A percentile compares a stretch with the other conserved stretches of the same genome.
These are phyloP conservation scores for Diarsia rubi DNA, from an alignment of 2,888 invertebrate genomes.

Conservation along the genomic window DNA sequence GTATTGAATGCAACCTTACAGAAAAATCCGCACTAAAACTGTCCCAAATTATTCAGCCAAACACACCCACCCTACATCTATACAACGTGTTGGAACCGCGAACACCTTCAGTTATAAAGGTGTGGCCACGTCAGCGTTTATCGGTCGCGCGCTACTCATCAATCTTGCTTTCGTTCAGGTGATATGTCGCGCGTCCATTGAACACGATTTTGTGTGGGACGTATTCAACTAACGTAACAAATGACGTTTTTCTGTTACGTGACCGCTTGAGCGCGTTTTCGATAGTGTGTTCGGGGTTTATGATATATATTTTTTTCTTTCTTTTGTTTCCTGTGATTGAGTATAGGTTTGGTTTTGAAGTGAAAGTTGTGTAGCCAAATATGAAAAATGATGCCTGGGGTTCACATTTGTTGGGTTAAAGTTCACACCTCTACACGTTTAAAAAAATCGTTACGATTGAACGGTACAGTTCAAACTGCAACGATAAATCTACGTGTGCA, in stretches of 20 bases:
- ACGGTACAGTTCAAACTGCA: too few species aligned
- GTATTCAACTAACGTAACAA: constrained; percentile 59
- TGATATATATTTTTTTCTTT: constrained; percentile 10
- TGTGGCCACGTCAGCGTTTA: constrained; percentile 65
- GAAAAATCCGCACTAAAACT: background rate
- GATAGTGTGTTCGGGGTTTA: constrained; percentile 34
- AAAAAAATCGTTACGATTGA: too few species aligned
- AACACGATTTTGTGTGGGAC: constrained; percentile 55
- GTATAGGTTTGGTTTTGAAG: constrained; percentile 20
- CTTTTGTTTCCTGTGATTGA: constrained; percentile 46
- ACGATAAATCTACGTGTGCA: too few species aligned
- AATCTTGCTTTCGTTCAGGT: constrained; percentile 68
- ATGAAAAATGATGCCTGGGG: background rate
- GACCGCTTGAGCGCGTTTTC: constrained; percentile 39
- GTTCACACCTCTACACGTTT: too few species aligned
- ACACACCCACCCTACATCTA: constrained; percentile 32
- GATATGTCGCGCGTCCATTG: constrained; percentile 64
- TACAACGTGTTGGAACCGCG: constrained; percentile 54
- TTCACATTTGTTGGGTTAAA: background rate
- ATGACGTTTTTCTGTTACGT: constrained; percentile 58
- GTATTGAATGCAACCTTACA: background rate
- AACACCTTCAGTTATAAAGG: constrained; percentile 67
- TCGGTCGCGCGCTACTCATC: constrained; percentile 61
- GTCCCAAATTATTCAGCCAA: constrained; percentile 18
- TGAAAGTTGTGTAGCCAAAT: constrained; percentile 7